A percentile compares a stretch with the other conserved stretches of the same genome.
phyloP scores from a whole-genome alignment of 2,888 invertebrate genomes.

The Diplolepis rosae region DNA sequence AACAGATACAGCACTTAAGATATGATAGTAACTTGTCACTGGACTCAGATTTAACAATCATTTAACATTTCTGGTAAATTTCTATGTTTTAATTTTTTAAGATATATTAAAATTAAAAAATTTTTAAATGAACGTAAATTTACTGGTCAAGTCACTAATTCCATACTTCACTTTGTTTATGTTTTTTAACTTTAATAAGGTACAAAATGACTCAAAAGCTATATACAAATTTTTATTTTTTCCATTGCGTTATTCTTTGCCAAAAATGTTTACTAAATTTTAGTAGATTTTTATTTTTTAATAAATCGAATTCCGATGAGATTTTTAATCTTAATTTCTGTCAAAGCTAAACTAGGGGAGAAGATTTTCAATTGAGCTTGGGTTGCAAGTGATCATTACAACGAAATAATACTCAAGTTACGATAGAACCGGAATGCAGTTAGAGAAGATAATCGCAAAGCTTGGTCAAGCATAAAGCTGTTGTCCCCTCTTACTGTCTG shows the following conservation, averaged over 20 bases:
- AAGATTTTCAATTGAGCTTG: constrained; percentile 21
- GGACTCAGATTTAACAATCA: too few relatives aligned
- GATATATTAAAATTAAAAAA: too few relatives aligned
- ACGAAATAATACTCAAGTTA: constrained; percentile 27
- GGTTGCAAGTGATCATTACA: constrained; percentile 8
- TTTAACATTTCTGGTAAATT: too few relatives aligned
- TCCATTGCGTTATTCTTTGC: neutral
- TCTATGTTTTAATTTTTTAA: too few relatives aligned
- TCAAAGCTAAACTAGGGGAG: neutral
- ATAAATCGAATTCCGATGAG: constrained; percentile 16
- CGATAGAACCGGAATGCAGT: constrained; percentile 6
- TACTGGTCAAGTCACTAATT: too few relatives aligned
- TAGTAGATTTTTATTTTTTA: neutral
- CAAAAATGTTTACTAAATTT: neutral
- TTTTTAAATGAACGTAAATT: too few relatives aligned
- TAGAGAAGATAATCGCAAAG: constrained; percentile 22
- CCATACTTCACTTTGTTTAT: too few relatives aligned
- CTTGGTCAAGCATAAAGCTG: constrained; percentile 15
- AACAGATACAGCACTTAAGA: neutral
- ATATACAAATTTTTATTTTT: too few relatives aligned
- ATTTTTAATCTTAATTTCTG: constrained; percentile 17
- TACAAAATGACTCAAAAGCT: too few relatives aligned
- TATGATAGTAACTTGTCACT: neutral
- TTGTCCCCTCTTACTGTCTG: neutral
- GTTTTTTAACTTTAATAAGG: too few relatives aligned